Evolutionary conservation across 1,140 invertebrate genomes (phyloP).

Genomic region (Aphelinus certus): DNA sequence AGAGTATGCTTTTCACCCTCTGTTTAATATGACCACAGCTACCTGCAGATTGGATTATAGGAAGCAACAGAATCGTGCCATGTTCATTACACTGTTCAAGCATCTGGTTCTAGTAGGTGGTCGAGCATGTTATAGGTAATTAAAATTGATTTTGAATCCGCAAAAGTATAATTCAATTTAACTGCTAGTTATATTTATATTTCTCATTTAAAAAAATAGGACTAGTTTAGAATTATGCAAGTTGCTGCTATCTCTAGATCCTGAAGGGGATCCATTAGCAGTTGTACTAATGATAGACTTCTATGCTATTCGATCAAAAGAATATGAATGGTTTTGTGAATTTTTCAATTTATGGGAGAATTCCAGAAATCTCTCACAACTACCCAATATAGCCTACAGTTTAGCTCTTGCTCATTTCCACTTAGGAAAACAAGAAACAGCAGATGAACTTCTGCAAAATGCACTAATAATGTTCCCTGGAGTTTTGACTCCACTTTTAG

Average conservation of each 20-base stretch:
- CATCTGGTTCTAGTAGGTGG: constrained; percentile 84
- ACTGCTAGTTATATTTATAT: constrained; percentile 6
- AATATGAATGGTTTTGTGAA: constrained; percentile 85
- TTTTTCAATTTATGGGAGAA: constrained; percentile 75
- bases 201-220: constrained; percentile 54
- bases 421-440: constrained; percentile 59
- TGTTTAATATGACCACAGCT: constrained; percentile 80
- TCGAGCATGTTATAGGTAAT: constrained; percentile 75
- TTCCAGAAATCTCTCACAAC: constrained; percentile 76
- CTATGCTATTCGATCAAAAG: constrained; percentile 82
- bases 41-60: constrained; percentile 83
- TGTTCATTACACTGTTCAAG: constrained; percentile 87
- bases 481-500: constrained; percentile 76
- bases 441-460: constrained; percentile 76
- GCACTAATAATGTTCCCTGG: constrained; percentile 88
- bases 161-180: background rate
- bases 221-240: constrained; percentile 85
- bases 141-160: background rate
- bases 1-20: constrained; percentile 82
- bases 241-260: constrained; percentile 81
- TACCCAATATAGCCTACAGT: constrained; percentile 91
- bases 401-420: constrained; percentile 82
- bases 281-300: constrained; percentile 86
- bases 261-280: constrained; percentile 85
- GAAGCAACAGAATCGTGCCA: constrained; percentile 84